Percentiles rank a stretch among this genome's conserved stretches.
Conservation (phyloP, 2,888 invertebrate species). For the Ischnus inquisitorius region DNA sequence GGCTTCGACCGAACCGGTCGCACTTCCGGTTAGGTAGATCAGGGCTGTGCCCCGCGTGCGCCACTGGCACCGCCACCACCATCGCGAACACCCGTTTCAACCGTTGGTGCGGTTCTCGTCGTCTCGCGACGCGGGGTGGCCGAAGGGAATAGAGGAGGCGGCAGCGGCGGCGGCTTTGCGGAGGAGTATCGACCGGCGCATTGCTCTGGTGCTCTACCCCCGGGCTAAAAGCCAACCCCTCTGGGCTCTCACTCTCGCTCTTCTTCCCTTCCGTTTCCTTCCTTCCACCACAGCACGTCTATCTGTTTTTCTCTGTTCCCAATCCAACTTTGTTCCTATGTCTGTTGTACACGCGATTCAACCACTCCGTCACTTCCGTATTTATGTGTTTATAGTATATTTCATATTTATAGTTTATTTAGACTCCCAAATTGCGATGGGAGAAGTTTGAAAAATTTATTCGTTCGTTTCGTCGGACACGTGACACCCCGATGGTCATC, state of each 20-base stretch:
- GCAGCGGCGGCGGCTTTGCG: slow-evolving; percentile 66
- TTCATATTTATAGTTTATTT: slow-evolving; percentile 10
- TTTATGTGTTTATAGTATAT: slow-evolving; percentile 19
- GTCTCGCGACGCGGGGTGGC: slow-evolving; percentile 32
- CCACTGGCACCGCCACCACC: slow-evolving; percentile 39
- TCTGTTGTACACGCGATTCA: slow-evolving; percentile 12
- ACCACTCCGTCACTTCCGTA: slow-evolving; percentile 21
- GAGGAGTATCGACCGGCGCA: slow-evolving; percentile 79
- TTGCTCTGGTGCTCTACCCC: slow-evolving; percentile 71
- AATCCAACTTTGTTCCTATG: background rate
- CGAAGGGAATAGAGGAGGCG: slow-evolving; percentile 9
- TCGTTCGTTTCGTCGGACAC: background rate
- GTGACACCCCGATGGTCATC: background rate
- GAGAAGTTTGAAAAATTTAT: background rate
- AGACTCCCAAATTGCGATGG: background rate
- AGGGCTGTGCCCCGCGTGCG: slow-evolving; percentile 61
- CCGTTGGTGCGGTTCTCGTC: slow-evolving; percentile 45
- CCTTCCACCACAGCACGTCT: background rate
- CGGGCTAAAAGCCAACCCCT: slow-evolving; percentile 59
- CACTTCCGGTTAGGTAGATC: slow-evolving; percentile 68
- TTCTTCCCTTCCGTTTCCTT: slow-evolving; percentile 36
- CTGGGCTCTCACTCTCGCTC: slow-evolving; percentile 57
- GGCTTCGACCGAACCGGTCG: slow-evolving; percentile 58
- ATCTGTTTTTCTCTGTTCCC: background rate
- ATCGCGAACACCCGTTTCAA: background rate